A percentile compares a stretch with the other conserved stretches of the same genome.
Evolutionary conservation across 2,113 vertebrate genomes (phyloP).

Genomic region (Maccullochella peelii): DNA sequence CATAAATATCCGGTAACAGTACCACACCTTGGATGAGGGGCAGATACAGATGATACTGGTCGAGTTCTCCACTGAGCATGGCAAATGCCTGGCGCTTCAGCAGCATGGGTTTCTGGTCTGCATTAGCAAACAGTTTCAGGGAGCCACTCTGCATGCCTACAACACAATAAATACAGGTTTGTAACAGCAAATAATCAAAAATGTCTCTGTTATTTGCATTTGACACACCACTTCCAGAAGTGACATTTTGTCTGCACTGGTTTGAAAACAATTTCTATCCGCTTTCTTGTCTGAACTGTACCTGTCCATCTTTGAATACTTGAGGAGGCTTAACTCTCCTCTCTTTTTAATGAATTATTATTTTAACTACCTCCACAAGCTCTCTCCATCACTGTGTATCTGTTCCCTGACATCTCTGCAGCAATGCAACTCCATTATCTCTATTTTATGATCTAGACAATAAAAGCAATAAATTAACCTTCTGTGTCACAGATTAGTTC

Average conservation of each 20-base stretch:
- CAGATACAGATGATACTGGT: slow-evolving; percentile 97
- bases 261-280: not conserved
- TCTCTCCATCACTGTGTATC: not conserved
- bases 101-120: slow-evolving; percentile 96
- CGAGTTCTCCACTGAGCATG: slow-evolving; percentile 94
- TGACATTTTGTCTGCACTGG: not conserved
- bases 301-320: not conserved
- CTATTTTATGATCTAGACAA: not conserved
- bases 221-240: not conserved
- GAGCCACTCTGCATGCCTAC: slow-evolving; percentile 95
- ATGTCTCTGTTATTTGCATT: not conserved
- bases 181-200: slow-evolving; percentile 1
- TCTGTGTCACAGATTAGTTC: not conserved
- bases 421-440: not conserved
- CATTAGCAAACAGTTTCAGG: slow-evolving; percentile 91
- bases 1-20: not conserved
- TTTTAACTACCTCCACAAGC: not conserved
- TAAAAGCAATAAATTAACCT: not conserved
- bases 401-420: not conserved
- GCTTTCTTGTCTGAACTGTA: not conserved
- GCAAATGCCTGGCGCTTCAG: slow-evolving; percentile 96
- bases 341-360: not conserved
- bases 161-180: slow-evolving; percentile 40
- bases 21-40: slow-evolving; percentile 93
- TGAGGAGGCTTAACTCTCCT: not conserved